Evolutionary conservation across 1,140 invertebrate species (phyloP).

Genomic region (Alviniconcha marisindica): DNA sequence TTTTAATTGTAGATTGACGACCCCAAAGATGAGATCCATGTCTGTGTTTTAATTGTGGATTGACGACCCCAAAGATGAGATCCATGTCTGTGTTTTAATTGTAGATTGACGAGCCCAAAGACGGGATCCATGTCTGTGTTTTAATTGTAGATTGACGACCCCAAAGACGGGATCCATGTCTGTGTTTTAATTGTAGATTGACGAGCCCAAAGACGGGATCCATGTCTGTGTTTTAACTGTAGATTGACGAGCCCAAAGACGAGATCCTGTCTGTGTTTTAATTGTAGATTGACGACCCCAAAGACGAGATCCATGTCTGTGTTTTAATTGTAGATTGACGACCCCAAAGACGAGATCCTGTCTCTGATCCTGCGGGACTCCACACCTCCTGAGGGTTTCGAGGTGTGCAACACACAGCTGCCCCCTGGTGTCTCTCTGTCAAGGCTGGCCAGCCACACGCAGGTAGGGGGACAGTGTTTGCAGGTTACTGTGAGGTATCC

Average conservation of each 20-base stretch:
- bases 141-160: no score
- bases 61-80: no score
- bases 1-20: slow-evolving; percentile 88
- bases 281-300: no score
- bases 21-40: slow-evolving; percentile 89
- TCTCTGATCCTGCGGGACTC: slow-evolving; percentile 87
- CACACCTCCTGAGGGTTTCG: slow-evolving; percentile 86
- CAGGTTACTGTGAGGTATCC: no score
- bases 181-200: no score
- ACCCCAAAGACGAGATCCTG: slow-evolving; percentile 90
- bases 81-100: no score
- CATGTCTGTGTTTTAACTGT: slow-evolving; percentile 73
- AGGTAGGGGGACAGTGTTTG: no score
- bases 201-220: no score
- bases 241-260: slow-evolving; percentile 92
- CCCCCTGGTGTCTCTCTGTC: slow-evolving; percentile 83
- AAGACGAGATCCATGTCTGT: not conserved
- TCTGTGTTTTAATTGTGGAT: no score
- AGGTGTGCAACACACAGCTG: slow-evolving; percentile 89
- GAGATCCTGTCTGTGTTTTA: slow-evolving; percentile 83
- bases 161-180: no score
- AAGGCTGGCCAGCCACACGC: slow-evolving; percentile 82
- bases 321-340: slow-evolving; percentile 82
- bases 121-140: no score
- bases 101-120: no score